Percentiles rank a stretch among this genome's conserved stretches.
Conservation (phyloP, 2,888 invertebrate genomes). For the Pogonocherus hispidulus region DNA sequence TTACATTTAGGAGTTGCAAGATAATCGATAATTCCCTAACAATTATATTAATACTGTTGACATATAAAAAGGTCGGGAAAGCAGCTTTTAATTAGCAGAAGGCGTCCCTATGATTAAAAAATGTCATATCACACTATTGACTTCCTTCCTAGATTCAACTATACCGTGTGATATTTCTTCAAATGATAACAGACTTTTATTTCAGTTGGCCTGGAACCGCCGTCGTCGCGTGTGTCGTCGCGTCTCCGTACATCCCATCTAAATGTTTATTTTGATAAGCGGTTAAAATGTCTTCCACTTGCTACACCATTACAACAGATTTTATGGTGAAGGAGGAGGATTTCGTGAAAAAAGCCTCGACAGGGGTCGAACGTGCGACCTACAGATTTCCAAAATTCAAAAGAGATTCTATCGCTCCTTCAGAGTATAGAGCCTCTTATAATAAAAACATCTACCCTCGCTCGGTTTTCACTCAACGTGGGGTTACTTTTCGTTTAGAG, state of each 20-base stretch:
- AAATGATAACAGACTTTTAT: constrained; percentile 13
- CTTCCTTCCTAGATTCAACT: neutral
- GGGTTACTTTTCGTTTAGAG: constrained; percentile 28
- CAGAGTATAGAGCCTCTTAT: constrained; percentile 50
- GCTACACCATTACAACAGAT: constrained; percentile 16
- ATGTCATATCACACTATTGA: neutral
- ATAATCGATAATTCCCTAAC: constrained; percentile 27
- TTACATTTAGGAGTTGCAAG: constrained; percentile 2
- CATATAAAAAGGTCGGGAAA: constrained; percentile 41
- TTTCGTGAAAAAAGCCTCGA: constrained; percentile 32
- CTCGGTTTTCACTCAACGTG: constrained; percentile 37
- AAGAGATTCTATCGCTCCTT: constrained; percentile 54
- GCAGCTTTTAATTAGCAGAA: neutral
- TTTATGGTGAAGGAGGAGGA: constrained; percentile 23
- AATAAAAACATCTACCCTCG: constrained; percentile 44
- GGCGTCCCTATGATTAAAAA: neutral
- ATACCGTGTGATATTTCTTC: constrained; percentile 2
- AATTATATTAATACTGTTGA: constrained; percentile 28
- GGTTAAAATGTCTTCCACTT: constrained; percentile 27
- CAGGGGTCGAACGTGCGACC: constrained; percentile 28
- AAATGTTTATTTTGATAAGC: neutral
- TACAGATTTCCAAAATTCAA: constrained; percentile 47
- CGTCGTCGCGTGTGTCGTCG: constrained; percentile 32
- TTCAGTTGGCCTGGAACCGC: constrained; percentile 40
- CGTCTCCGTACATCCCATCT: neutral